Evolutionary conservation across 2,888 invertebrate species (phyloP).

Genomic region (Autographa pulchrina): DNA sequence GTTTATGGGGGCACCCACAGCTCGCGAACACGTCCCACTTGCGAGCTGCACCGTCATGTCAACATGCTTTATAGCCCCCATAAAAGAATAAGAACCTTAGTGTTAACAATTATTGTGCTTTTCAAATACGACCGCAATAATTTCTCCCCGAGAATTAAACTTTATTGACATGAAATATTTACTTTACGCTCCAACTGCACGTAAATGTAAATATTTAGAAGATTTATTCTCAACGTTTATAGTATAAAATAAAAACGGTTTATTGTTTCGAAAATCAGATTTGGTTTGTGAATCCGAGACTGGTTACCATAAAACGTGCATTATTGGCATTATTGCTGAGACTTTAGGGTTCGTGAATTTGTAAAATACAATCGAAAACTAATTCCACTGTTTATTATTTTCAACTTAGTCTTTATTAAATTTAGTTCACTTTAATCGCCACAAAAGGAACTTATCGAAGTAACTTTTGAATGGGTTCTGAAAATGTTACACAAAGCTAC

Average conservation of each 20-base stretch:
- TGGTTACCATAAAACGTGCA: conserved; percentile 48
- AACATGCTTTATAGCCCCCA: conserved; percentile 68
- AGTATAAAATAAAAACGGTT: conserved; percentile 45
- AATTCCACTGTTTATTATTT: conserved; percentile 16
- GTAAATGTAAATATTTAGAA: conserved; percentile 59
- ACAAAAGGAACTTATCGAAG: conserved; percentile 3
- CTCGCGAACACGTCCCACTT: conserved; percentile 58
- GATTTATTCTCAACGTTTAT: conserved; percentile 53
- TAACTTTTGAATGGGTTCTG: not conserved
- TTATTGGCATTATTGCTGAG: conserved; percentile 41
- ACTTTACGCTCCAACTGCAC: conserved; percentile 47
- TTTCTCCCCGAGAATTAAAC: conserved; percentile 38
- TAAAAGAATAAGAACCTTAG: conserved; percentile 69
- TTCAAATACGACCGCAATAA: conserved; percentile 57
- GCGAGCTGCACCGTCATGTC: conserved; percentile 60
- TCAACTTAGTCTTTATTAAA: conserved; percentile 21
- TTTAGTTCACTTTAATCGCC: conserved; percentile 10
- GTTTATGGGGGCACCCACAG: conserved; percentile 72
- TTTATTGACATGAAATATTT: conserved; percentile 55
- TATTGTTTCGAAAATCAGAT: conserved; percentile 56
- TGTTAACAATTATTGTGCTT: conserved; percentile 68
- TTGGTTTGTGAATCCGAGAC: conserved; percentile 37
- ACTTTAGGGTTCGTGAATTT: conserved; percentile 17
- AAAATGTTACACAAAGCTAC: conserved; percentile 16
- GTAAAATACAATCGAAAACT: conserved; percentile 10